Conservation (phyloP, 1,140 invertebrate genomes). For the Aphaenogaster ashmeadi region DNA sequence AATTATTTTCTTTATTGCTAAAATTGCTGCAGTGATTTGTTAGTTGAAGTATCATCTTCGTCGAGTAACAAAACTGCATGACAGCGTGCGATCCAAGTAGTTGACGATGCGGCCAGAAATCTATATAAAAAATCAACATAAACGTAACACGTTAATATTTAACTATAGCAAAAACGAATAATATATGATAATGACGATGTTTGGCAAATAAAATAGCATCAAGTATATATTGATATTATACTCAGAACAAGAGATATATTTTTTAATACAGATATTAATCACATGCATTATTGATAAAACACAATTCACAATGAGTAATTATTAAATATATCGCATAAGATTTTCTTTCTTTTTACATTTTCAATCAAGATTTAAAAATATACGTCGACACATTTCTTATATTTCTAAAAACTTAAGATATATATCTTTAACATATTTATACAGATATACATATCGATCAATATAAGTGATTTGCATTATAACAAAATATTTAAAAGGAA, state of each 20-base stretch:
- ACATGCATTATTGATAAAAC: neutral
- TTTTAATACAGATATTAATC: neutral
- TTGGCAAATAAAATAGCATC: neutral
- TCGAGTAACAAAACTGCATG: slow-evolving; percentile 20
- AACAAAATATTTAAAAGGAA: neutral
- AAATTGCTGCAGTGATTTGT: slow-evolving; percentile 70
- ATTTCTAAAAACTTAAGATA: neutral
- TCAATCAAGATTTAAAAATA: neutral
- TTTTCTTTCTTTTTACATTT: slow-evolving; percentile 6
- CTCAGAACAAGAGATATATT: neutral
- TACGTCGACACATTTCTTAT: neutral
- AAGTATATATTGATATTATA: neutral
- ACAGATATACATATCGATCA: neutral
- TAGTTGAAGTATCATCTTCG: slow-evolving; percentile 13
- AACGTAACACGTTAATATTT: neutral
- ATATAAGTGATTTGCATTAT: neutral
- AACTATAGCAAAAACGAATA: neutral
- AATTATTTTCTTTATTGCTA: slow-evolving; percentile 58
- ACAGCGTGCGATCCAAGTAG: neutral
- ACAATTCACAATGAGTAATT: neutral
- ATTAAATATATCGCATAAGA: neutral
- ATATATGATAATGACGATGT: slow-evolving; percentile 4
- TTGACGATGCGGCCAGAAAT: neutral
- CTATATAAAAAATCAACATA: slow-evolving; percentile 6
- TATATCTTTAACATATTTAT: neutral